Evolutionary conservation across 2,797 vertebrate genomes (phyloP), one percentile per base, ranked within the genome.

Genomic region (Streptopelia turtur): DNA sequence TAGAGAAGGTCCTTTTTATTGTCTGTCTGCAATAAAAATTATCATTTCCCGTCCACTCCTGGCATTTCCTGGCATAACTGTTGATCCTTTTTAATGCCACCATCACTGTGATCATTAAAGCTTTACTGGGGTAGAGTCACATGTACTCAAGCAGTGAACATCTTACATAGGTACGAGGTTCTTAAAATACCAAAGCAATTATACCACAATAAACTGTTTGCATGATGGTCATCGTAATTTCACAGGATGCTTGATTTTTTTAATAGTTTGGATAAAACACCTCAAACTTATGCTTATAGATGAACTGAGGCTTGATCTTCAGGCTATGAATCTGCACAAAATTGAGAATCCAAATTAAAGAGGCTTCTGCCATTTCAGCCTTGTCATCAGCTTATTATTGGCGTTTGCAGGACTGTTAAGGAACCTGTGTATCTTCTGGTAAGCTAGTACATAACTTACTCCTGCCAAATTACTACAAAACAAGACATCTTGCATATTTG

Each of bases 51-150:
- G 85, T 86, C 61, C 65, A 63, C 57, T 93, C 63, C 43, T 87
- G 78, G 74, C 31, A 64, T 87, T 93, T 94, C n/a, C 83, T 81
- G 83, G 79, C 72, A 79, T 69, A 81, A 86, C 64, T 43, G 41
- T n/a, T 86, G 69, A 90, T 79, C n/a, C n/a, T 95, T 92, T 94
- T 76, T 78, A 91, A 90, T 4, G 23, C 72, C 83, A 86, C n/a
- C 55, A 5, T 84, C 3, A 0, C 63, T 81, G 53, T 6, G 24
- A 88, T 61, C 72, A 78, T 94, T 91, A 86, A 93, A 95, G 76
- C 74, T 95, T 89, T 91, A 87, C 59, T 70, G 49, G 76, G 47
- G 17, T 70, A 85, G 75, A 85, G 47, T 76, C 59, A 81, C 55
- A 24, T 13, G n/a, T 66, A 65, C 61, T 89, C 4, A 13, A 87